Base-by-base conservation (phyloP, 1,140 invertebrate genomes). In the Cydia splendana region DNA sequence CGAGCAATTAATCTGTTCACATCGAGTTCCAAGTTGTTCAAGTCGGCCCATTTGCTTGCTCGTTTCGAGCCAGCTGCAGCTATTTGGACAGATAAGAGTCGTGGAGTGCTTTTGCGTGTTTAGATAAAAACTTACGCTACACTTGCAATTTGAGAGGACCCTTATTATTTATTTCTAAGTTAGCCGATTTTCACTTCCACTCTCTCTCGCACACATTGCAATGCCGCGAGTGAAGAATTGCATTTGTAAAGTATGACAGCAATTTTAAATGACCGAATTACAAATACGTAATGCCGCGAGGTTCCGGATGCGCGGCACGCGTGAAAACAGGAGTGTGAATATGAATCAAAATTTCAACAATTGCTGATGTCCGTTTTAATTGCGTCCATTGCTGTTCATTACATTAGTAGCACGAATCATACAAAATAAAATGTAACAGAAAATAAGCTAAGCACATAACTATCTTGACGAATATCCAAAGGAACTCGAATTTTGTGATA, bases 321-420 rank as follows among this genome's bases (percentile, higher is more conserved):
- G 67, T 71, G 67, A 71, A 42, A 20, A 74, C 69, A 57, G 69
- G 74, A 77, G 81, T 78, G 76, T 77, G 81, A 80, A 82, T 80
- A 82, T 82, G 75, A 84, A 80, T 84, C 81, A 84, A 84, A 80
- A 81, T 84, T 82, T 80, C 79, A 84, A 74, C 83, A 79, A 84
- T 82, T 77, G 77, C 76, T 82, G 81, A 85, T 83, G 84, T 83
- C 84, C 82, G 82, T 76, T 78, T 83, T 83, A 84, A 87, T 85
- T 85, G 80, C 76, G 80, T 74, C 67, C 48, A n/a, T 76, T 57
- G 65, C 45, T 57, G 45, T 71, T 38, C n/a, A 71, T 71, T 20
- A 71, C 67, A 71, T 38, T 71, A 71, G 15, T 71, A 24, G 67
- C 6, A 4, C 1, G 57, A 62, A 62, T 18, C 34, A 18, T 71